Conservation (phyloP, 2,797 vertebrate genomes). For the Podarcis siculus region DNA sequence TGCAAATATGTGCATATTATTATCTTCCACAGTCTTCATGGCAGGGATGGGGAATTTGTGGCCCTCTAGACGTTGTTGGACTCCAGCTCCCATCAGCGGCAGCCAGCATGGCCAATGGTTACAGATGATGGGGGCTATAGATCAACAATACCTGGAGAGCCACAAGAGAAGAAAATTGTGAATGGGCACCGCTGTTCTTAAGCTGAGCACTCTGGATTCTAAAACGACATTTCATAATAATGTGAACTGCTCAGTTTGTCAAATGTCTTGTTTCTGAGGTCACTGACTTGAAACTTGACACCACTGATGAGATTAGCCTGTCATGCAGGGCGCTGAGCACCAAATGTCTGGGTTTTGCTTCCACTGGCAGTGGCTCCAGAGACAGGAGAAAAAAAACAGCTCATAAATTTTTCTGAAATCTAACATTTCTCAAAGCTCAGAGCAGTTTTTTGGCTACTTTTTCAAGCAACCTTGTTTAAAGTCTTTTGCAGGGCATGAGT, state of each 20-base stretch:
- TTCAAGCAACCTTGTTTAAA: slow-evolving; percentile 67
- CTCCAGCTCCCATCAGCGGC: no score
- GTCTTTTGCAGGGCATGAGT: slow-evolving; percentile 43
- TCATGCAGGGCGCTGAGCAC: slow-evolving; percentile 66
- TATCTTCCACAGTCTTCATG: not conserved
- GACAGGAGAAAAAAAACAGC: slow-evolving; percentile 65
- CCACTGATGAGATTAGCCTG: slow-evolving; percentile 65
- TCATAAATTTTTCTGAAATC: slow-evolving; percentile 70
- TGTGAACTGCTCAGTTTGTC: slow-evolving; percentile 27
- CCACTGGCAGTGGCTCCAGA: slow-evolving; percentile 57
- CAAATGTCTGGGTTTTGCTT: slow-evolving; percentile 70
- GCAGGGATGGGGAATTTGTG: no score
- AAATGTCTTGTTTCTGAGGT: slow-evolving; percentile 41
- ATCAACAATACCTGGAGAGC: no score
- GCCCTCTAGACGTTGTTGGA: no score
- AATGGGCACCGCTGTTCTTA: slow-evolving; percentile 25
- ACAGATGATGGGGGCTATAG: no score
- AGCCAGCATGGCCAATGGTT: no score
- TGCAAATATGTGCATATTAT: not conserved
- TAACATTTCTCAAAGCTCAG: slow-evolving; percentile 64
- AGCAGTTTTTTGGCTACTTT: slow-evolving; percentile 58
- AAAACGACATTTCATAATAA: slow-evolving; percentile 17
- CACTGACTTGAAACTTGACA: slow-evolving; percentile 54
- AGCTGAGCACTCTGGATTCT: slow-evolving; percentile 1
- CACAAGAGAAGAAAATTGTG: slow-evolving; percentile 4